Base-by-base conservation (phyloP, 2,797 vertebrate genomes). In the Sus cebifrons region DNA sequence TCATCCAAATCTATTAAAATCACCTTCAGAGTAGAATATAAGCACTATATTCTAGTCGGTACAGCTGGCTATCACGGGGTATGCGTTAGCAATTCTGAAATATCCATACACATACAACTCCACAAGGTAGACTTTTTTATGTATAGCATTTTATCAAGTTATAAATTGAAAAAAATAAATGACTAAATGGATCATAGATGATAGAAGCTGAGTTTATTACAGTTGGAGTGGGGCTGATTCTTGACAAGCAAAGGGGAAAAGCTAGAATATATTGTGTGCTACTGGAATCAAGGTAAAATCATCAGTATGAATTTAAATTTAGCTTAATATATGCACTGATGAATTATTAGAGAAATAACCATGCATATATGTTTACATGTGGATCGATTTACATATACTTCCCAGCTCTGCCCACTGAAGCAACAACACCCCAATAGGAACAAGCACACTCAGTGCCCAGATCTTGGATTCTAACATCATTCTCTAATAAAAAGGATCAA, bases 21-120 rank as follows among this genome's bases (percentile, higher is more conserved):
- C 67, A 79, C 11, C 77, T 64, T 75, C 67, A 89, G 75, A 96
- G 81, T 71, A 27, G n/a, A 90, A 86, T 25, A 75, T 49, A 83
- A 92, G 60, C 32, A 85, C 13, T 60, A 40, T 70, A 64, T 20
- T 29, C 23, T 65, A 54, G 17, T 52, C 85, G 20, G n/a, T 77
- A 44, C 89, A 56, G 29, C 40, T 82, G 23, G 79, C 88, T 93
- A 40, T 87, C 87, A 73, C 52, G 36, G 3, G 32, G 3, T 60
- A 56, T 52, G 52, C 9, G 4, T 70, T 93, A 97, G 90, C 27
- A 93, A 60, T 95, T 95, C 73, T 92, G 44, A 95, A 96, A 93
- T 82, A 89, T 52, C 21, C 81, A 52, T 70, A 75, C 18, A 85
- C 54, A 29, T 79, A 77, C 70, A 95, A 17, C 27, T 36, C 36